Evolutionary conservation across 2,888 invertebrate species (phyloP), one percentile per base, ranked within the genome.

Genomic region (Leptarthrus brevirostris): DNA sequence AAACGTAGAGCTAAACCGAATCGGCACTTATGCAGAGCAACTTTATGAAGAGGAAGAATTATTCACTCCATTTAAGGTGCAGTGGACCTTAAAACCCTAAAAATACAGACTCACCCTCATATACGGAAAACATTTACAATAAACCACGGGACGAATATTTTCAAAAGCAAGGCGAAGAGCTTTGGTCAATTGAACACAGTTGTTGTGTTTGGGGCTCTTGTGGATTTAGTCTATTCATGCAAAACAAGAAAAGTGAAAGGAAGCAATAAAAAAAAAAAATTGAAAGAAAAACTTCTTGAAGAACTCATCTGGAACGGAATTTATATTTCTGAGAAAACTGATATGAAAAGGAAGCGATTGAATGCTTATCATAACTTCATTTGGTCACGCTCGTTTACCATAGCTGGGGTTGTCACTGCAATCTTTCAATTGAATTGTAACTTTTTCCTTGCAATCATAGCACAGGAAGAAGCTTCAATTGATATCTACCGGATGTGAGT

Each of bases 141-240:
- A 30, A 30, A 30, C 30, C 30, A 1, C 0, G 4, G n/a, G n/a
- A 6, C 30, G 8, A 30, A 30, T 30, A 30, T 30, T 4, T 6
- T 8, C 30, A 30, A 30, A 8, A 30, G 4, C 30, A 30, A 30
- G 8, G 5, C 30, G 4, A 6, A 30, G 8, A 30, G 12, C 12
- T 44, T 44, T 44, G 44, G 44, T 44, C 44, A 16, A 44, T 44
- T 44, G 44, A 44, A 44, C 44, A 4, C 44, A n/a, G n/a, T n/a
- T n/a, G 16, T 44, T 44, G 6, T 44, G 4, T n/a, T 14, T 44
- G 4, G 12, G 4, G 12, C 1, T 44, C 44, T 12, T 12, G 3
- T 44, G 44, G n/a, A n/a, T 44, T 4, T 44, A n/a, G 16, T 16
- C 16, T n/a, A 44, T 14, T 44, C 44, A 44, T 44, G 44, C 44